These are phyloP conservation scores for Octonoba sinensis DNA, from an alignment of 2,888 invertebrate species.

Conservation along the genomic window DNA sequence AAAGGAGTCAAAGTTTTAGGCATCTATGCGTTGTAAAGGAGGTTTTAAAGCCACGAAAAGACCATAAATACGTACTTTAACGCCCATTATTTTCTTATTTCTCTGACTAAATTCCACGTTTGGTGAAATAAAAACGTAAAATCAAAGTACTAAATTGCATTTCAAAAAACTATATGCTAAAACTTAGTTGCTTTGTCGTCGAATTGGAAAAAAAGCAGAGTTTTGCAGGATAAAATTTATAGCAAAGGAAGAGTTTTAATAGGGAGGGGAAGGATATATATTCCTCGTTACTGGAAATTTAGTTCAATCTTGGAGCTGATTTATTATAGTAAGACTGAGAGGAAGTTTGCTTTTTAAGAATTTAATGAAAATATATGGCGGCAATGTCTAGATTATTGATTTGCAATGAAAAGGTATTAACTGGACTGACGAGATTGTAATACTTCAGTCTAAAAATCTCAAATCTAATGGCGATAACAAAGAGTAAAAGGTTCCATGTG, in stretches of 20 bases:
- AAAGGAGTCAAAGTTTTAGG: not conserved
- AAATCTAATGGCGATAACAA: no score
- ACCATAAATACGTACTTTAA: conserved; percentile 4
- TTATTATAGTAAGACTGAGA: not conserved
- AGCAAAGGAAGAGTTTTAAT: not conserved
- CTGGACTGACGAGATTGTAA: no score
- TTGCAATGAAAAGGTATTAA: no score
- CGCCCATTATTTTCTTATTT: conserved; percentile 5
- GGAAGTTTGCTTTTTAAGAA: no score
- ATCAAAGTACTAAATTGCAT: not conserved
- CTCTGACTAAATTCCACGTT: not conserved
- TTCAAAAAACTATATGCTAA: not conserved
- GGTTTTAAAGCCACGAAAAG: not conserved
- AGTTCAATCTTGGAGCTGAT: not conserved
- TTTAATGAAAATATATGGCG: no score
- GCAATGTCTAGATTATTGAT: no score
- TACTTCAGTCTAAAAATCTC: no score
- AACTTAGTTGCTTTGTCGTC: not conserved
- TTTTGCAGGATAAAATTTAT: not conserved
- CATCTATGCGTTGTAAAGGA: not conserved
- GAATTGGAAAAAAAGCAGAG: not conserved
- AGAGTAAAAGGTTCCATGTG: no score
- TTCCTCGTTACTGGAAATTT: conserved; percentile 3
- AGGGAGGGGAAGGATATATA: not conserved
- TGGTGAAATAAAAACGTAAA: not conserved